Base-by-base conservation (phyloP, 2,797 vertebrate genomes). In the Taenioides sp. region DNA sequence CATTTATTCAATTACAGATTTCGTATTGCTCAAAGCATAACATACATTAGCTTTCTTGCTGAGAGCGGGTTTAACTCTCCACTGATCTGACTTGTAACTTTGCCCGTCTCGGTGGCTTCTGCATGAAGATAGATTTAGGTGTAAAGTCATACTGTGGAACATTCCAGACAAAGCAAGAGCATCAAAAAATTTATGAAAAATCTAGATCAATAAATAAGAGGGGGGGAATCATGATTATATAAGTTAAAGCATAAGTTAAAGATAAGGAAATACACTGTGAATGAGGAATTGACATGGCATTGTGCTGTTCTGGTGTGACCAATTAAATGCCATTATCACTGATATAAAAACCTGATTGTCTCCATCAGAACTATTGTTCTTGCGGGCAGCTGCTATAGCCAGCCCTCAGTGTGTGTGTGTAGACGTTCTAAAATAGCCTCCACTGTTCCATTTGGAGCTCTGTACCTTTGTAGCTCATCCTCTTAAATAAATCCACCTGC, bases 401-500 rank as follows among this genome's bases (percentile, higher is more conserved):
- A 43, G 78, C 52, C 86, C 73, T 73, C 70, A 37, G 34, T 37
- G 34, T 75, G 75, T 75, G 75, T 23, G 73, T 78, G 76, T 22
- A 72, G 76, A 84, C 77, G 72, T 83, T 85, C 80, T 86, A 77
- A 88, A 90, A 92, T 86, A 87, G 85, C 58, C 76, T 88, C 82
- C 70, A 76, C 76, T 75, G 69, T 72, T 89, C 86, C 82, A 81
- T 87, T 91, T 90, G 77, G 77, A 89, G 87, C 78, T n/a, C n/a
- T 58, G 69, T 71, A 79, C 82, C 82, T 86, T 79, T 76, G 40
- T 80, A 75, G 89, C 85, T 92, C 88, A 90, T 89, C 90, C 88
- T 86, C 87, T 91, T 86, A 84, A 91, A 92, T 88, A 91, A 92
- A 93, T 91, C 92, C 86, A 75, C 73, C 67, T 37, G 71, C 88